These are phyloP conservation scores for Eueides isabella DNA, from an alignment of 1,140 invertebrate genomes.

Conservation along the genomic window DNA sequence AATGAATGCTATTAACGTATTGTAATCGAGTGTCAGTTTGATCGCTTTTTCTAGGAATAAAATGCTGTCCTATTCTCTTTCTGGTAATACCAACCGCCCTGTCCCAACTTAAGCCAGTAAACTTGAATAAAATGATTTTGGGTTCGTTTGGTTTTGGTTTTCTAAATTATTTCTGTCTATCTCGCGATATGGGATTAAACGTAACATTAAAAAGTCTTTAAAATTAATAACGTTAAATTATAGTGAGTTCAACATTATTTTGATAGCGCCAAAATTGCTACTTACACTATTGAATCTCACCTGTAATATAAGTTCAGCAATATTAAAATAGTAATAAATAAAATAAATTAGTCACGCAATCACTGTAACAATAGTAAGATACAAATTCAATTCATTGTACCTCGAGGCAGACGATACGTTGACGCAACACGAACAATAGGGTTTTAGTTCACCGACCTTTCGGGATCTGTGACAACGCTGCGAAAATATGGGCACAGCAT, in stretches of 20 bases:
- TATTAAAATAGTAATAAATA: slow-evolving; percentile 50
- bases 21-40: too few species aligned
- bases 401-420: slow-evolving; percentile 76
- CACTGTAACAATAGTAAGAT: slow-evolving; percentile 72
- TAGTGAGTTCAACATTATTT: background rate
- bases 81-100: too few species aligned
- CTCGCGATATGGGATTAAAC: background rate
- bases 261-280: background rate
- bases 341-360: slow-evolving; percentile 73
- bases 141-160: too few species aligned
- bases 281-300: slow-evolving; percentile 18
- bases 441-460: slow-evolving; percentile 78
- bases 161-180: background rate
- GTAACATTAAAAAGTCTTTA: background rate
- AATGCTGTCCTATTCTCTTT: too few species aligned
- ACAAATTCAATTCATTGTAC: slow-evolving; percentile 78
- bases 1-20: too few species aligned
- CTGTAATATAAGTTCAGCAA: slow-evolving; percentile 41
- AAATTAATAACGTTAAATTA: background rate
- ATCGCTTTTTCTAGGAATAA: too few species aligned
- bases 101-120: too few species aligned
- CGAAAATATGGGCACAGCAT: slow-evolving; percentile 78
- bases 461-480: slow-evolving; percentile 76
- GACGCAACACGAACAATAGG: slow-evolving; percentile 80
- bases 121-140: too few species aligned